Base-by-base conservation (phyloP, 1,140 invertebrate genomes). In the Mylabris phalerata region DNA sequence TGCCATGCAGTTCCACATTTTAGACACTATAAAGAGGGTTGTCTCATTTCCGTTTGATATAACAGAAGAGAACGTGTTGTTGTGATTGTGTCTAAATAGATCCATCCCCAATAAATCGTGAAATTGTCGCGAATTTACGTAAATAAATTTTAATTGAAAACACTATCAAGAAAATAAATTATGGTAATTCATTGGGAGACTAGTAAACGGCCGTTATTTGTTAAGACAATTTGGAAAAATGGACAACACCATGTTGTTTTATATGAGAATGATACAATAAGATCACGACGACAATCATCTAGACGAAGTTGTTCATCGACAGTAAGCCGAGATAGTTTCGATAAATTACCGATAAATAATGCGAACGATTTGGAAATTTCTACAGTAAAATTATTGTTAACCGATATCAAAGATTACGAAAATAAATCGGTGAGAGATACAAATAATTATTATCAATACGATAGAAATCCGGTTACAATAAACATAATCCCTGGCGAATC, bases 211-310 rank as follows among this genome's bases (percentile, higher is more conserved):
- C 84, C 86, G 38, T 77, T 88, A 59, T 86, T 82, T 66, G 80
- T 88, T 3, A 77, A 78, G 59, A 88, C 85, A 2, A 79, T 87
- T 2, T 88, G 85, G 85, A 78, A 84, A 13, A 80, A 85, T 63
- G 85, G 85, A 2, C 79, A 84, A 60, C 77, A 85, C 46, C 87
- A 89, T 72, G 85, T 84, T 1, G 80, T 89, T 9, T 71, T 89
- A 27, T 78, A 82, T 1, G 74, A 79, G 86, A 39, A 9, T 11
- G 45, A 11, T 13, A n/a, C 9, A 9, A 25, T 4, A 47, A 13
- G 3, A 42, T 42, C 41, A 42, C 2, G 9, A 42, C 41, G 41
- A 42, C 9, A 42, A n/a, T 42, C 4, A 42, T n/a, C 41, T 5
- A 42, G 10, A 4, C 11, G 9, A 5, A 10, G 11, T 11, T 11